Percentiles rank a stretch among this genome's conserved stretches.
Evolutionary conservation across 2,113 vertebrate species (phyloP).

Genomic region (Centropus bengalensis): DNA sequence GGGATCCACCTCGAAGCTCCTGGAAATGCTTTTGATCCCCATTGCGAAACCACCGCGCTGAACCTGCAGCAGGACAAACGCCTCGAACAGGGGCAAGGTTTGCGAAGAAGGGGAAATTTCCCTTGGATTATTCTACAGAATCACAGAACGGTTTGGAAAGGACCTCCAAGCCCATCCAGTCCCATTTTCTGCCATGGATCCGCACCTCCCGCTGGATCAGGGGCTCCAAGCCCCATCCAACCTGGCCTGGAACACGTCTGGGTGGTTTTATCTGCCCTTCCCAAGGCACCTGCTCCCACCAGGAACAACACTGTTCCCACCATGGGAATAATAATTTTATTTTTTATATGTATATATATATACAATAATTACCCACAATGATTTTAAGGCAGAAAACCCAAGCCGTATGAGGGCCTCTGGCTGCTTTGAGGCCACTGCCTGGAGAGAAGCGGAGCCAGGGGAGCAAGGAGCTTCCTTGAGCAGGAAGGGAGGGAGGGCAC

Average conservation of each 20-base stretch:
- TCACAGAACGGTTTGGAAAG: no score
- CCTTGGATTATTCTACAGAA: not conserved
- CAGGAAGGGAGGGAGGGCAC: not conserved
- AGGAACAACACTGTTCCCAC: rapidly evolving
- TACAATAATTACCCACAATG: rapidly evolving
- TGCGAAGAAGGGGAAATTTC: not conserved
- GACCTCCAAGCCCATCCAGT: no score
- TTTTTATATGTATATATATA: no score
- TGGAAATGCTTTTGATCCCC: not conserved
- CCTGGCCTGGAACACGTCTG: not conserved
- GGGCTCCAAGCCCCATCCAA: no score
- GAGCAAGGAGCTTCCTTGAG: not conserved
- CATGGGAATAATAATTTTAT: no score
- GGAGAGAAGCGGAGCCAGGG: not conserved
- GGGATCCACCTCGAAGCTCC: not conserved
- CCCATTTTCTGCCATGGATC: no score
- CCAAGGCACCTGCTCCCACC: rapidly evolving
- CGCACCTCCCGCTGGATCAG: no score
- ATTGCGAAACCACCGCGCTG: rapidly evolving
- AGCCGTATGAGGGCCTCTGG: not conserved
- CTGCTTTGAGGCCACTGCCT: not conserved
- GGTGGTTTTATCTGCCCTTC: not conserved
- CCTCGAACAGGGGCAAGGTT: not conserved
- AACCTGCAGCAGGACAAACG: not conserved
- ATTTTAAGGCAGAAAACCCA: not conserved